Evolutionary conservation across 2,888 invertebrate species (phyloP).

Genomic region (Melipona bicolor): DNA sequence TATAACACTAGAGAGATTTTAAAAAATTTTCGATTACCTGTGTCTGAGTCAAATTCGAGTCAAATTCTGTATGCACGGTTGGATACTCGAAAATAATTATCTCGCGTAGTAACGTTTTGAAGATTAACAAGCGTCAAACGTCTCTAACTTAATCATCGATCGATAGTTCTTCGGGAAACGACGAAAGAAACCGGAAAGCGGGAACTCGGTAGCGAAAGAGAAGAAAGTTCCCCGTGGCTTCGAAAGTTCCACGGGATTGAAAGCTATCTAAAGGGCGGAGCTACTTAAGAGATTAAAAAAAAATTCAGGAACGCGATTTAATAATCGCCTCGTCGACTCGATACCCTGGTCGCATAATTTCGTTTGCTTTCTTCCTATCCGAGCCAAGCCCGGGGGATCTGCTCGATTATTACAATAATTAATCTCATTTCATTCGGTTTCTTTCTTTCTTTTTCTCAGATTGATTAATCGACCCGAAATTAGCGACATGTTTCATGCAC

Average conservation of each 20-base stretch:
- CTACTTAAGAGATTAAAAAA: conserved; percentile 50
- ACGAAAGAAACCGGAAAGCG: conserved; percentile 33
- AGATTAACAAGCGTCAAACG: conserved; percentile 19
- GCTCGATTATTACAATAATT: neutral
- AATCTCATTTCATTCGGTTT: neutral
- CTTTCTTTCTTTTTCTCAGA: too few species aligned
- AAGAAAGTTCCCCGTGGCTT: conserved; percentile 45
- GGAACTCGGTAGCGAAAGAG: conserved; percentile 40
- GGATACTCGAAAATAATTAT: neutral
- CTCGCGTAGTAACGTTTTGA: neutral
- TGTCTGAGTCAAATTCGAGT: too few species aligned
- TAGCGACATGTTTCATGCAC: too few species aligned
- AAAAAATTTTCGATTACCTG: too few species aligned
- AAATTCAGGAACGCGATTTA: conserved; percentile 40
- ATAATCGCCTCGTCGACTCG: conserved; percentile 10
- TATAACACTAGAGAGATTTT: too few species aligned
- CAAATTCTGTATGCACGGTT: too few species aligned
- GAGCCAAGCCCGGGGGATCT: neutral
- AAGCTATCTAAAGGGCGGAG: conserved; percentile 25
- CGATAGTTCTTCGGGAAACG: conserved; percentile 12
- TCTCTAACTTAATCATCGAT: conserved; percentile 26
- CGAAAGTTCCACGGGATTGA: conserved; percentile 49
- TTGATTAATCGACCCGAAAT: neutral
- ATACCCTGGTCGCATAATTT: conserved; percentile 9
- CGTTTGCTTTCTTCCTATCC: neutral